phyloP scores from a whole-genome alignment of 2,888 invertebrate species.

The Epistrophe eligans region DNA sequence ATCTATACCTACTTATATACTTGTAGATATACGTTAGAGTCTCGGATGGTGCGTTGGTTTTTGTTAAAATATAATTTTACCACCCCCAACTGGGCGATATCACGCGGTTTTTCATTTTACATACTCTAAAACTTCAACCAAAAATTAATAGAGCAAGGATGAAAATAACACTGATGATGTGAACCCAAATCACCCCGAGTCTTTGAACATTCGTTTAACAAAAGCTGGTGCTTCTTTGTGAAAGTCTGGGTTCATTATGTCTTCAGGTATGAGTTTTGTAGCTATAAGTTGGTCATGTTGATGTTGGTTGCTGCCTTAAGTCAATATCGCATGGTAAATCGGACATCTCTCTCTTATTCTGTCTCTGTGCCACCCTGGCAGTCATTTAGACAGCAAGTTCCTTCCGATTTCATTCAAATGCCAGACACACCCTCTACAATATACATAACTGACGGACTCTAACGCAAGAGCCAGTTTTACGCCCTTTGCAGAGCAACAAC shows the following conservation, averaged over 20 bases:
- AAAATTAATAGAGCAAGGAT: constrained; percentile 31
- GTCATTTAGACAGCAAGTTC: constrained; percentile 64
- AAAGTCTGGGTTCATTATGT: constrained; percentile 8
- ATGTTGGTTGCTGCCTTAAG: constrained; percentile 50
- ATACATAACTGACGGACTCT: constrained; percentile 37
- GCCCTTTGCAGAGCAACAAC: constrained; percentile 42
- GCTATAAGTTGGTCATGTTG: not conserved
- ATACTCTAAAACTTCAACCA: constrained; percentile 35
- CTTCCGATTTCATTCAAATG: constrained; percentile 64
- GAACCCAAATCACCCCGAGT: constrained; percentile 44
- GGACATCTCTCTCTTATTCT: constrained; percentile 41
- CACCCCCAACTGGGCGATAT: constrained; percentile 35
- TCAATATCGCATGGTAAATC: constrained; percentile 69
- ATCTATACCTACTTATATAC: not conserved
- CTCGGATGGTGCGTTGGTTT: not conserved
- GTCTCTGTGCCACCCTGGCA: constrained; percentile 25
- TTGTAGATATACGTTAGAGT: too few species aligned
- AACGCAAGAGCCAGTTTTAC: constrained; percentile 46
- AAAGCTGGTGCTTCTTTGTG: constrained; percentile 24
- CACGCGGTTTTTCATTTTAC: constrained; percentile 59
- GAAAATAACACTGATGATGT: constrained; percentile 6
- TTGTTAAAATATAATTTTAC: not conserved
- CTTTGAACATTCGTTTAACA: constrained; percentile 37
- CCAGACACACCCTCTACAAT: constrained; percentile 47
- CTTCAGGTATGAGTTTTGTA: constrained; percentile 27